Conservation (phyloP, 2,113 vertebrate species). For the Rhynchopsitta pachyrhyncha region DNA sequence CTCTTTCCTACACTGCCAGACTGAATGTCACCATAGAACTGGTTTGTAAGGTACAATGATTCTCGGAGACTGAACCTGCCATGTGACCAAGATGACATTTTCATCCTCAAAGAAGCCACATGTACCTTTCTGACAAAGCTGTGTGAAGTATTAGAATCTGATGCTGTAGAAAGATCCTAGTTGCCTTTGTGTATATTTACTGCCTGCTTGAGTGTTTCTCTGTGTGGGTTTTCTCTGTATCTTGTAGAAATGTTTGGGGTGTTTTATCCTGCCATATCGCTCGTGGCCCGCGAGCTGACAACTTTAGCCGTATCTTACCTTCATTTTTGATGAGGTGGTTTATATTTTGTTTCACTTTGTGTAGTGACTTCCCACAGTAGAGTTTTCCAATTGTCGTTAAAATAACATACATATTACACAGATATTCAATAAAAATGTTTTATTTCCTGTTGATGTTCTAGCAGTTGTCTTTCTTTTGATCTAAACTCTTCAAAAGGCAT, state of each 20-base stretch:
- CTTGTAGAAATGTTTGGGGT: slow-evolving; percentile 95
- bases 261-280: slow-evolving; percentile 94
- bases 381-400: slow-evolving; percentile 99
- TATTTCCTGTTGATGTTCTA: slow-evolving; percentile 98
- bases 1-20: slow-evolving; percentile 80
- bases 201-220: slow-evolving; percentile 99
- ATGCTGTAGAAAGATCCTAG: slow-evolving; percentile 99
- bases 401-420: slow-evolving; percentile 95
- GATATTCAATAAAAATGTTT: slow-evolving; percentile 99
- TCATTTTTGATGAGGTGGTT: slow-evolving; percentile 98
- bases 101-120: slow-evolving; percentile 82
- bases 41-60: slow-evolving; percentile 64
- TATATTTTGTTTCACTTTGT: slow-evolving; percentile 97
- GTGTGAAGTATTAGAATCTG: slow-evolving; percentile 97
- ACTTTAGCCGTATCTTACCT: slow-evolving; percentile 96
- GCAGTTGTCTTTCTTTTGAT: slow-evolving; percentile 61
- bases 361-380: slow-evolving; percentile 97
- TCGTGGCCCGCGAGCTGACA: slow-evolving; percentile 86
- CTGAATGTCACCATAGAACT: slow-evolving; percentile 56
- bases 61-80: slow-evolving; percentile 77
- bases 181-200: slow-evolving; percentile 99
- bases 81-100: slow-evolving; percentile 76
- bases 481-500: background rate
- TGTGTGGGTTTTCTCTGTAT: slow-evolving; percentile 97
- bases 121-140: slow-evolving; percentile 92